Evolutionary conservation across 2,888 invertebrate genomes (phyloP).

Genomic region (Molorchus minor): DNA sequence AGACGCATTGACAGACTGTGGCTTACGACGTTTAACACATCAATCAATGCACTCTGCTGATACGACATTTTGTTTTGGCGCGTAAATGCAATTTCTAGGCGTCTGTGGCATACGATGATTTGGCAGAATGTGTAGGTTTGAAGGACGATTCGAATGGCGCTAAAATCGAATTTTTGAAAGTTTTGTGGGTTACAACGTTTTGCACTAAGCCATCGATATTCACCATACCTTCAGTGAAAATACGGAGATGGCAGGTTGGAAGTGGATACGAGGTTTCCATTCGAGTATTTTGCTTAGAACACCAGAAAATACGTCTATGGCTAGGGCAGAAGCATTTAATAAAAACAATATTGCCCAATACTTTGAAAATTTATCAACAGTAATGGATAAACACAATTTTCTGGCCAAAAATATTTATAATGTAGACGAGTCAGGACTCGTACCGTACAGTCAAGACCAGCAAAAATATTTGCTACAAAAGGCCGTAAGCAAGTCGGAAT

Average conservation of each 20-base stretch:
- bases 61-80: background rate
- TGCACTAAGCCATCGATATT: background rate
- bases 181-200: no score
- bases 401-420: constrained; percentile 24
- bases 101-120: background rate
- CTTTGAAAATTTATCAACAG: constrained; percentile 5
- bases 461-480: constrained; percentile 42
- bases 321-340: constrained; percentile 15
- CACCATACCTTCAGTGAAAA: background rate
- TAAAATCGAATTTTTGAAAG: background rate
- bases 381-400: constrained; percentile 27
- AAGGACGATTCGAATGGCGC: background rate
- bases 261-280: constrained; percentile 14
- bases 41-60: background rate
- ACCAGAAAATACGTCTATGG: constrained; percentile 12
- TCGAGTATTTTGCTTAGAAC: constrained; percentile 3
- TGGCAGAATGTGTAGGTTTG: no score
- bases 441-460: background rate
- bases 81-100: background rate
- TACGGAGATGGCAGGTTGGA: constrained; percentile 9
- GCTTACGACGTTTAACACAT: background rate
- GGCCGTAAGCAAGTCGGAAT: constrained; percentile 58
- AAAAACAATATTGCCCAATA: constrained; percentile 11
- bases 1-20: background rate
- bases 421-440: constrained; percentile 38